These are phyloP conservation scores for Cyclophora punctaria DNA, from an alignment of 2,888 invertebrate genomes.

Conservation along the genomic window DNA sequence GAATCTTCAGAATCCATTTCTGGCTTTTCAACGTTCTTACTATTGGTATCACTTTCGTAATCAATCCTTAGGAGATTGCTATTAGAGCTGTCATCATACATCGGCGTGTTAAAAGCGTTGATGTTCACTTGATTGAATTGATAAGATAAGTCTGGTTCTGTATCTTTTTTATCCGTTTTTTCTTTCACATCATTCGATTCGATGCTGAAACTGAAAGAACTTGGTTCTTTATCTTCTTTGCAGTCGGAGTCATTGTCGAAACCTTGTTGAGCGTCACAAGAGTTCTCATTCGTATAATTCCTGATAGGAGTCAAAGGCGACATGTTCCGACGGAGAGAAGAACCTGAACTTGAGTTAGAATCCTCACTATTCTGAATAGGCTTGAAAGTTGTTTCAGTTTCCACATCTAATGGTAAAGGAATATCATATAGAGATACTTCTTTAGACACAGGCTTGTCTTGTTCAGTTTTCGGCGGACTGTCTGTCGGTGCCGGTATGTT, in stretches of 20 bases:
- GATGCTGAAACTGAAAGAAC: slow-evolving; percentile 56
- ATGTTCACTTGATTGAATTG: slow-evolving; percentile 60
- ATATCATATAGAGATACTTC: slow-evolving; percentile 38
- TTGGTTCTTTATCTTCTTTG: slow-evolving; percentile 52
- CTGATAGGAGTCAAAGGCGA: slow-evolving; percentile 66
- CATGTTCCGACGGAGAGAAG: slow-evolving; percentile 61
- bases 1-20: slow-evolving; percentile 50
- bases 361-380: slow-evolving; percentile 49
- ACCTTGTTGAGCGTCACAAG: slow-evolving; percentile 65
- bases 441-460: slow-evolving; percentile 35
- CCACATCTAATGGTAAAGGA: slow-evolving; percentile 42
- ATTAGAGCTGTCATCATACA: slow-evolving; percentile 66
- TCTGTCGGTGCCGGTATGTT: slow-evolving; percentile 30
- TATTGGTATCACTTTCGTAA: slow-evolving; percentile 67
- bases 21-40: slow-evolving; percentile 54
- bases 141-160: slow-evolving; percentile 47
- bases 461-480: slow-evolving; percentile 68
- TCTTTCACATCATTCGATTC: slow-evolving; percentile 42
- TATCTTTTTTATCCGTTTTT: slow-evolving; percentile 45
- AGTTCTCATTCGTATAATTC: slow-evolving; percentile 66
- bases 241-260: slow-evolving; percentile 52
- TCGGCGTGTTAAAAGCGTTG: slow-evolving; percentile 52
- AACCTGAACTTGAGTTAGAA: slow-evolving; percentile 60
- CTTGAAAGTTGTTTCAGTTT: slow-evolving; percentile 45
- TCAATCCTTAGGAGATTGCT: slow-evolving; percentile 62